Base-by-base conservation (phyloP, 2,797 vertebrate species). In the Rhynchonycteris naso region DNA sequence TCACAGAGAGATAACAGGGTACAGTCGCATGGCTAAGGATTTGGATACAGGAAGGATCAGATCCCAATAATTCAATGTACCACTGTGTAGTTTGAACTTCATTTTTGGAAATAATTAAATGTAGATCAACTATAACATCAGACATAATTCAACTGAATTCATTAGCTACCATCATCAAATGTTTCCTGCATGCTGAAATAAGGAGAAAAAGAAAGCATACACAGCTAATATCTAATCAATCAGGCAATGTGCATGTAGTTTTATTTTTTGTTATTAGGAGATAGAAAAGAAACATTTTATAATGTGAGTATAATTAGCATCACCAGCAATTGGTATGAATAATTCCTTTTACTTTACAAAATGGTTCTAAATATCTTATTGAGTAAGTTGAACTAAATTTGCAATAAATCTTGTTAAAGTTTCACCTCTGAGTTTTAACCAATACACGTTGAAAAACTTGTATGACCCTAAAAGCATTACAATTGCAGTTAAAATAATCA, bases 361-460 rank as follows among this genome's bases (percentile, higher is more conserved):
- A 68, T 38, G 7, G 5, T 95, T 84, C 7, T 26, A 52, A 56
- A n/a, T 35, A 74, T 35, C 24, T 78, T 74, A 56, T 11, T 88
- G 54, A 68, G 75, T 35, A 75, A 75, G 18, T 4, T 78, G 7
- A 26, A 61, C 15, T 69, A 89, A 63, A 91, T 86, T 89, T 82
- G 14, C 90, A 80, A 58, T 68, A 88, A 78, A 59, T 50, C 69
- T 63, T 30, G 14, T 88, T 91, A 22, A 84, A 56, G 12, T 85
- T 79, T 94, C 88, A 35, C 38, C 7, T 68, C 13, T 87, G 54
- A 65, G 15, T 89, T 89, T 86, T 89, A 94, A 86, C 19, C 22
- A 56, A 61, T 47, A 91, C 75, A 21, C 38, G n/a, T 1, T 92
- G 65, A 94, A 88, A 95, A 92, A 66, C 5, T 24, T 91, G n/a